Conservation (phyloP, 2,113 vertebrate genomes). For the Xenus cinereus region DNA sequence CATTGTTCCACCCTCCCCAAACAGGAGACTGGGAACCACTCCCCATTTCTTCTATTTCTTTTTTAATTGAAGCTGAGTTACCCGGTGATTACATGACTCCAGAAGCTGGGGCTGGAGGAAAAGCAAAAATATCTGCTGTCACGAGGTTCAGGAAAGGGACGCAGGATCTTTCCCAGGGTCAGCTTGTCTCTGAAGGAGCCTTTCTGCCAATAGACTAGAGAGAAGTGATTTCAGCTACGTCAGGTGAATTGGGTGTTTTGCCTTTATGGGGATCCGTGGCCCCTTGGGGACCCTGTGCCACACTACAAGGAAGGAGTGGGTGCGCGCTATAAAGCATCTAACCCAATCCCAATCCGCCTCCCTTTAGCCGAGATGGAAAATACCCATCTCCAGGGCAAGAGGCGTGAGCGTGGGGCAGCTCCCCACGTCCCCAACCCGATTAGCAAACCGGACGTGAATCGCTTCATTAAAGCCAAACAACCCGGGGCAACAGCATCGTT, state of each 20-base stretch:
- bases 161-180: not conserved
- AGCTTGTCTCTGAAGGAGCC: not conserved
- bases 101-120: not conserved
- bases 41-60: not conserved
- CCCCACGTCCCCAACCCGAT: not conserved
- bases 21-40: not conserved
- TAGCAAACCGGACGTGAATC: not conserved
- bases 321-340: not conserved
- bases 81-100: not conserved
- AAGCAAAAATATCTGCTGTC: not conserved
- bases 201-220: not conserved
- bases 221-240: fast-evolving
- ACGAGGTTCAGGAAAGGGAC: not conserved
- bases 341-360: not conserved
- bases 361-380: not conserved
- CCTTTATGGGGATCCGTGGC: not conserved
- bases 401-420: not conserved
- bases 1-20: not conserved
- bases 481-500: not conserved
- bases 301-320: too few species aligned
- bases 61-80: not conserved
- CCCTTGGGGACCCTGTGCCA: not conserved
- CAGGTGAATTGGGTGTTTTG: not conserved
- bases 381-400: not conserved
- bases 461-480: not conserved